These are phyloP conservation scores for Malacosoma neustria DNA, from an alignment of 2,888 invertebrate species.

Conservation along the genomic window DNA sequence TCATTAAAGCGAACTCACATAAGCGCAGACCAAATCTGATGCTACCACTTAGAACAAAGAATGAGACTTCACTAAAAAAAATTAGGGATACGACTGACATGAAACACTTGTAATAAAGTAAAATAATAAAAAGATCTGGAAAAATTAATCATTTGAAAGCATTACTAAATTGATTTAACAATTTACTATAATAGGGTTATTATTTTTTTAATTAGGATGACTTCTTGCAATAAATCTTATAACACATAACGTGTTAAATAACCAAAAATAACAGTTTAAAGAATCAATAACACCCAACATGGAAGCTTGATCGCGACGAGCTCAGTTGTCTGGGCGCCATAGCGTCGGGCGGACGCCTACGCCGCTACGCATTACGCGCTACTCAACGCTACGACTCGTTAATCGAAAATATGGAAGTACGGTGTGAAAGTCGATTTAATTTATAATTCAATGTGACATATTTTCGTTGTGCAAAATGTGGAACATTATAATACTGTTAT, in stretches of 20 bases:
- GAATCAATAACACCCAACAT: constrained; percentile 62
- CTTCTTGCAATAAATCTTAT: constrained; percentile 8
- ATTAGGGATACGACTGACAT: too few relatives aligned
- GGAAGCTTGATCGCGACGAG: constrained; percentile 38
- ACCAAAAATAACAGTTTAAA: constrained; percentile 71
- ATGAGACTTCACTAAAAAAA: too few relatives aligned
- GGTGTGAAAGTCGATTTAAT: constrained; percentile 27
- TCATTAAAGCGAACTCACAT: too few relatives aligned
- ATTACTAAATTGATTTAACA: too few relatives aligned
- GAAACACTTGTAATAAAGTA: too few relatives aligned
- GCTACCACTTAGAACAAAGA: too few relatives aligned
- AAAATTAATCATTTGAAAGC: too few relatives aligned
- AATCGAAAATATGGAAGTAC: constrained; percentile 38
- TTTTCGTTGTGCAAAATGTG: constrained; percentile 37
- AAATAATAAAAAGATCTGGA: too few relatives aligned
- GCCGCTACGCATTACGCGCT: constrained; percentile 23
- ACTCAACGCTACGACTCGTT: constrained; percentile 9
- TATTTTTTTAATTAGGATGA: too few relatives aligned
- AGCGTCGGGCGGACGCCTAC: constrained; percentile 40
- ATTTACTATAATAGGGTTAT: too few relatives aligned
- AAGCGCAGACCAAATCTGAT: too few relatives aligned
- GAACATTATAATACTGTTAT: constrained; percentile 31
- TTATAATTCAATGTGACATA: constrained; percentile 23
- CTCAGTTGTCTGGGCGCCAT: constrained; percentile 60
- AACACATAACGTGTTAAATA: constrained; percentile 42